These are phyloP conservation scores for Uloborus plumipes DNA, from an alignment of 2,888 invertebrate species.

Conservation along the genomic window DNA sequence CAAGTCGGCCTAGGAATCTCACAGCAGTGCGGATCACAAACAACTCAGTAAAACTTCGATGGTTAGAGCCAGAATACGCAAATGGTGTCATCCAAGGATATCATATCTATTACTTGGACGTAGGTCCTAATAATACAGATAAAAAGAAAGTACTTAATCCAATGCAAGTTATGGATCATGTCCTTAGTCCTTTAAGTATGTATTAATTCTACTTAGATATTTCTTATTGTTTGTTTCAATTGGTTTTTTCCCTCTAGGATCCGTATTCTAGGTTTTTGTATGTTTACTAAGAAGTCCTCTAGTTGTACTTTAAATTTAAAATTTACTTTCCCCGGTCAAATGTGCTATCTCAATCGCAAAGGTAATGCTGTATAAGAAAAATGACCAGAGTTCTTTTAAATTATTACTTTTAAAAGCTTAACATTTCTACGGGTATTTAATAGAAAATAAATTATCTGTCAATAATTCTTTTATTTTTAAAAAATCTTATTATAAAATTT, in stretches of 20 bases:
- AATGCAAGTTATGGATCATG: slow-evolving; percentile 73
- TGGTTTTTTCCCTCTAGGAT: background rate
- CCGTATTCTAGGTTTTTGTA: background rate
- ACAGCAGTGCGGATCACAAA: slow-evolving; percentile 83
- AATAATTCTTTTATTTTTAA: no score
- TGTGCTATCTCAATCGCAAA: no score
- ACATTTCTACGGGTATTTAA: no score
- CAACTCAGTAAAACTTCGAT: slow-evolving; percentile 83
- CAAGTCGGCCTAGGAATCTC: slow-evolving; percentile 85
- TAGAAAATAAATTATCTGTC: no score
- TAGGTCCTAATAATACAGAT: slow-evolving; percentile 78
- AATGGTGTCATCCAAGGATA: slow-evolving; percentile 84
- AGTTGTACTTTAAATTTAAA: no score
- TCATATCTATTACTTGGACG: slow-evolving; percentile 79
- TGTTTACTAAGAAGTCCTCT: background rate
- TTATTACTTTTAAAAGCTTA: no score
- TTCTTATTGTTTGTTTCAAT: background rate
- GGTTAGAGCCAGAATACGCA: slow-evolving; percentile 81
- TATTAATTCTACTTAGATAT: slow-evolving; percentile 65
- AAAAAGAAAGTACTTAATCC: slow-evolving; percentile 74
- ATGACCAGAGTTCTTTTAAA: no score
- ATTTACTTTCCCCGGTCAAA: no score
- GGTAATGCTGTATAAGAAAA: no score
- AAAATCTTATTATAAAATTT: no score
- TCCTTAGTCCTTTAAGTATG: slow-evolving; percentile 79